Percentiles rank a stretch among this genome's conserved stretches.
Evolutionary conservation across 2,113 vertebrate genomes (phyloP).

Genomic region (Merops nubicus): DNA sequence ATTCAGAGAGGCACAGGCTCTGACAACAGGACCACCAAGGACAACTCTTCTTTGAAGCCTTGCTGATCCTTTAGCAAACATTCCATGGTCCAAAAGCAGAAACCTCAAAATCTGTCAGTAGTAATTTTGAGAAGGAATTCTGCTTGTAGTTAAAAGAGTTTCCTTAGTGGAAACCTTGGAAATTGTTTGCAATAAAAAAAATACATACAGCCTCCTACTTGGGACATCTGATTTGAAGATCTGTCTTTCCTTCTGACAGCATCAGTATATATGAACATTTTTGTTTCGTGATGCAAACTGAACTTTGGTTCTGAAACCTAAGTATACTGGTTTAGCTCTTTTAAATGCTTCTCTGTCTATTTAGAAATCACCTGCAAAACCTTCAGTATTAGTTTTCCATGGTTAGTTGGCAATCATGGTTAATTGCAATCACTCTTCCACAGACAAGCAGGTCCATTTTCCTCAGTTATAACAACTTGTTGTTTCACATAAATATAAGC

Average conservation of each 20-base stretch:
- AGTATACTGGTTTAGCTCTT: neutral
- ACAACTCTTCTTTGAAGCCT: neutral
- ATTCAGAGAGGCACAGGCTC: neutral
- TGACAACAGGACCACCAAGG: neutral
- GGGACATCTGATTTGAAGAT: neutral
- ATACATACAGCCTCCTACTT: neutral
- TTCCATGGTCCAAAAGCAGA: neutral
- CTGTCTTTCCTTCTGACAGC: neutral
- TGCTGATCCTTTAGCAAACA: neutral
- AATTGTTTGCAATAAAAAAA: neutral
- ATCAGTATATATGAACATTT: neutral
- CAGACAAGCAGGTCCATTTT: neutral
- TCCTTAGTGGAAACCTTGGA: neutral
- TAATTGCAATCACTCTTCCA: neutral
- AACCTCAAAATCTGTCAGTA: neutral
- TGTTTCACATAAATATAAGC: neutral
- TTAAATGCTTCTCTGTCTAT: neutral
- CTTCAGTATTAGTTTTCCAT: neutral
- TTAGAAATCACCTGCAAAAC: neutral
- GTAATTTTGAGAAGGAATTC: neutral
- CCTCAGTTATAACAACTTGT: neutral
- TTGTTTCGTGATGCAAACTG: neutral
- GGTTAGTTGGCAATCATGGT: neutral
- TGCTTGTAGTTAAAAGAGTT: neutral
- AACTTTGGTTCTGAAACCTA: neutral